Conservation (phyloP, 2,113 vertebrate species). For the Lathamus discolor region DNA sequence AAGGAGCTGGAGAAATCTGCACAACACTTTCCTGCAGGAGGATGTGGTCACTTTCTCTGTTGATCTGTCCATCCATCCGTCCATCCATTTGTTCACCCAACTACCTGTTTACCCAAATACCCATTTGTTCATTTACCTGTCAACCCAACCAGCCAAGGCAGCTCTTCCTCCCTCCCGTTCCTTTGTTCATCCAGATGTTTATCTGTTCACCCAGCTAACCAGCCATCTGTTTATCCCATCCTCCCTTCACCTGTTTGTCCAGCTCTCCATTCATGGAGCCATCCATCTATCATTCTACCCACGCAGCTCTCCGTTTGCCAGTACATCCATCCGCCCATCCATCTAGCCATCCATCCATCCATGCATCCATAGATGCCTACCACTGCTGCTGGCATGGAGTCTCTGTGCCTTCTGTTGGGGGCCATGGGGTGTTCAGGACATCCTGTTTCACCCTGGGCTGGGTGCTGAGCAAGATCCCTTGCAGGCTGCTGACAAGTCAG, state of each 20-base stretch:
- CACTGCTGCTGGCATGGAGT: fast-evolving
- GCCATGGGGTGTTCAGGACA: background rate
- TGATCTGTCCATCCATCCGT: background rate
- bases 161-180: background rate
- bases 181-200: background rate
- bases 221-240: background rate
- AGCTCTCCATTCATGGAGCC: background rate
- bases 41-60: background rate
- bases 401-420: background rate
- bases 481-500: slow-evolving; percentile 87
- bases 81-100: background rate
- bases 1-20: background rate
- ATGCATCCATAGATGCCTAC: fast-evolving
- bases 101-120: background rate
- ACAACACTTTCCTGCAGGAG: background rate
- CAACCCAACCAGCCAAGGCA: background rate
- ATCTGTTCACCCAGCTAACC: background rate
- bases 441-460: fast-evolving
- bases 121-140: background rate
- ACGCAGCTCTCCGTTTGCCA: background rate
- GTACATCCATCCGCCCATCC: background rate
- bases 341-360: background rate
- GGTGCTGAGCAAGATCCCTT: background rate
- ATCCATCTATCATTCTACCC: background rate
- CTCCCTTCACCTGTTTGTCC: background rate